phyloP scores from a whole-genome alignment of 2,113 vertebrate genomes.

The Trogon surrucura region DNA sequence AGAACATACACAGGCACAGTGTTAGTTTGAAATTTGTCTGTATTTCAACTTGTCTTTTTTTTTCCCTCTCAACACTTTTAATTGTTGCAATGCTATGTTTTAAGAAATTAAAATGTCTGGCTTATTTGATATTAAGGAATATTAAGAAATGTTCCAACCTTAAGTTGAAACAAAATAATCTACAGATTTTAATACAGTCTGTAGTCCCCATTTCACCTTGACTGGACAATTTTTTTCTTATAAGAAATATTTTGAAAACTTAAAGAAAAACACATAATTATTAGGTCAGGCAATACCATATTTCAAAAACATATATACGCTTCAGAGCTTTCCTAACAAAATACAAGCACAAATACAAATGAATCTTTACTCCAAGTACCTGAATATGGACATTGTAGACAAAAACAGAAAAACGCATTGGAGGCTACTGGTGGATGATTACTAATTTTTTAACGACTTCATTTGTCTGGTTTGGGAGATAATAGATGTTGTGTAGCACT shows the following conservation, averaged over 20 bases:
- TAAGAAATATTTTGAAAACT: not conserved
- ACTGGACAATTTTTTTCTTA: not conserved
- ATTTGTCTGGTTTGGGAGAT: not conserved
- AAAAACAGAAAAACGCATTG: not conserved
- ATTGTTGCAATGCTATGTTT: not conserved
- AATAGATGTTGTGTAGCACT: not conserved
- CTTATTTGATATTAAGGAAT: not conserved
- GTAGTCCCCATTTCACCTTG: not conserved
- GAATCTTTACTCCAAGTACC: not conserved
- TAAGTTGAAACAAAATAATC: not conserved
- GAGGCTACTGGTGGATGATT: not conserved
- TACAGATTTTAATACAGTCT: not conserved
- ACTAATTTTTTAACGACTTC: not conserved
- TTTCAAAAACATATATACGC: not conserved
- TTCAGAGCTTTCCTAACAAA: not conserved
- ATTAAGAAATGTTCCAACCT: not conserved
- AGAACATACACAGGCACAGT: not conserved
- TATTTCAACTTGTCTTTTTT: not conserved
- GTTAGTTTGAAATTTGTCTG: not conserved
- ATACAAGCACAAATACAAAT: not conserved
- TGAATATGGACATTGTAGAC: not conserved
- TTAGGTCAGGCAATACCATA: not conserved
- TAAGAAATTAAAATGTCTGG: not conserved
- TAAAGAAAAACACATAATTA: not conserved
- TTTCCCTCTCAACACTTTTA: not conserved